These are phyloP conservation scores for Eristalis pertinax DNA, from an alignment of 2,888 invertebrate genomes.

Conservation along the genomic window DNA sequence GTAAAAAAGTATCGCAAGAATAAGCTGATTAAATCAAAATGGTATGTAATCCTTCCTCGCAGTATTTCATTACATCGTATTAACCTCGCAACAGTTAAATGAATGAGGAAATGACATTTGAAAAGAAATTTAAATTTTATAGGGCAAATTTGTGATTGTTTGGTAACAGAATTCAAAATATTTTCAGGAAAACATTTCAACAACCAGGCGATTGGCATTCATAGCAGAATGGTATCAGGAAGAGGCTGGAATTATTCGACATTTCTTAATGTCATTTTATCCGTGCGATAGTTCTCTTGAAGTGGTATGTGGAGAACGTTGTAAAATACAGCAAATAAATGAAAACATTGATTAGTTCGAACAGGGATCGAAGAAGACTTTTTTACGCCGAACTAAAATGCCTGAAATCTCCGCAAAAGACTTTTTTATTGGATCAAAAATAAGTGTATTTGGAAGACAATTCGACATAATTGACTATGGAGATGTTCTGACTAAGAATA, in stretches of 20 bases:
- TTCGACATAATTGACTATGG: slow-evolving; percentile 89
- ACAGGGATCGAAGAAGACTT: slow-evolving; percentile 84
- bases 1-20: not conserved
- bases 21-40: not conserved
- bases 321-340: not conserved
- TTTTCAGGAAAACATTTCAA: slow-evolving; percentile 25
- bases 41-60: not conserved
- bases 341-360: slow-evolving; percentile 82
- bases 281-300: slow-evolving; percentile 90
- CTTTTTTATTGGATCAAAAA: slow-evolving; percentile 88
- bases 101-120: not conserved
- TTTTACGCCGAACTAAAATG: slow-evolving; percentile 83
- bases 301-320: slow-evolving; percentile 83
- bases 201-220: slow-evolving; percentile 82
- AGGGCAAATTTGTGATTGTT: slow-evolving; percentile 25
- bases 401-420: slow-evolving; percentile 85
- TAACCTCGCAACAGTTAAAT: too few relatives aligned
- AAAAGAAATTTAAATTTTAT: slow-evolving; percentile 28
- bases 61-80: not conserved
- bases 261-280: slow-evolving; percentile 90
- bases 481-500: slow-evolving; percentile 85
- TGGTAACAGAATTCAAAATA: not conserved
- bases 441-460: slow-evolving; percentile 88
- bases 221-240: slow-evolving; percentile 94
- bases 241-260: slow-evolving; percentile 87